Evolutionary conservation across 2,797 vertebrate genomes (phyloP).

Genomic region (Malurus splendens): DNA sequence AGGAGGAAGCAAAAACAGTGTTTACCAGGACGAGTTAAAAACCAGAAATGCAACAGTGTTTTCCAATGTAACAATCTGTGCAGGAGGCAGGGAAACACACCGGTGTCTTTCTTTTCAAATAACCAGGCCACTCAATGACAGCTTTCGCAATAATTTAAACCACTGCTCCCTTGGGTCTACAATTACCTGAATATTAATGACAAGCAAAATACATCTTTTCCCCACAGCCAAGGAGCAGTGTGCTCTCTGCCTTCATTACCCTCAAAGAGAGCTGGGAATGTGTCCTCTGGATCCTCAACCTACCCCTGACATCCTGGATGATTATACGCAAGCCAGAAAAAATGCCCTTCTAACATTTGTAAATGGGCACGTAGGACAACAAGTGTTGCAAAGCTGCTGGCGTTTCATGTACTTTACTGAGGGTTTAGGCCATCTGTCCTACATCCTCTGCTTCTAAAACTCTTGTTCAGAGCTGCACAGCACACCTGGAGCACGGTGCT

Average conservation of each 20-base stretch:
- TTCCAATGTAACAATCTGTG: neutral
- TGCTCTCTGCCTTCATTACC: neutral
- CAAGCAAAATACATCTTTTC: neutral
- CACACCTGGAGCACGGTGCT: accelerated
- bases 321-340: neutral
- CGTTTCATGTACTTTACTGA: neutral
- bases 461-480: neutral
- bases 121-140: slow-evolving; percentile 40
- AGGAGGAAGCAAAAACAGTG: slow-evolving; percentile 37
- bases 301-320: neutral
- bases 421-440: neutral
- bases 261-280: neutral
- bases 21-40: slow-evolving; percentile 27
- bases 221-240: neutral
- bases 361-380: neutral
- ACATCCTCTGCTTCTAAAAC: neutral
- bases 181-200: slow-evolving; percentile 24
- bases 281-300: neutral
- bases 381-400: neutral
- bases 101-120: neutral
- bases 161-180: neutral
- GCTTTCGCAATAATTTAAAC: slow-evolving; percentile 16
- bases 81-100: neutral
- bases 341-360: neutral
- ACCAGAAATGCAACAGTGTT: slow-evolving; percentile 23